Percentiles rank a stretch among this genome's conserved stretches.
Evolutionary conservation across 2,797 vertebrate genomes (phyloP).

Genomic region (Ficedula albicollis): DNA sequence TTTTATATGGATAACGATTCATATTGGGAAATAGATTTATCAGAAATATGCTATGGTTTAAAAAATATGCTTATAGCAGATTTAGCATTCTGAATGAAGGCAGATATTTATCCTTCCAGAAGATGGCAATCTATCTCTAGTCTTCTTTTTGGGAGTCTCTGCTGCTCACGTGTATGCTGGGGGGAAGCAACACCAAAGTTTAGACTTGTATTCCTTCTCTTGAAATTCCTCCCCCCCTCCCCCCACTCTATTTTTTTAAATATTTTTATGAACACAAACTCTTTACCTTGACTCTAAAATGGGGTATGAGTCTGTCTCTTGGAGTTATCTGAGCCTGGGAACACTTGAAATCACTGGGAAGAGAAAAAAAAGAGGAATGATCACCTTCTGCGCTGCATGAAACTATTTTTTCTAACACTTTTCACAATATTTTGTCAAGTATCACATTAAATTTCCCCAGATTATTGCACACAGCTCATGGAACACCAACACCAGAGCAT

Average conservation of each 20-base stretch:
- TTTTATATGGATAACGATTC: neutral
- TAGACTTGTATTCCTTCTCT: neutral
- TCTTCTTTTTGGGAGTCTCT: neutral
- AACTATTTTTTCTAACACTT: neutral
- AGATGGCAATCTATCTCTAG: constrained; percentile 67
- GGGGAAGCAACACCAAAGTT: neutral
- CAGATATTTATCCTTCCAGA: constrained; percentile 57
- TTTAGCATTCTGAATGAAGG: neutral
- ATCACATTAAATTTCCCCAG: neutral
- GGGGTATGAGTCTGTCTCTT: neutral
- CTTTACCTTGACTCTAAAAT: neutral
- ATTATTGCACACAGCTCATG: neutral
- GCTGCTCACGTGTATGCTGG: neutral
- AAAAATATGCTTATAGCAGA: neutral
- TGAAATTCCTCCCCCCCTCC: too few species aligned
- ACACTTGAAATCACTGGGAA: neutral
- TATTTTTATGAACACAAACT: neutral
- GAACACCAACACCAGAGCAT: neutral
- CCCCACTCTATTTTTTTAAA: neutral
- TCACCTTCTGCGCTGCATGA: neutral
- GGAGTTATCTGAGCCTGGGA: neutral
- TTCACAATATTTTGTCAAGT: neutral
- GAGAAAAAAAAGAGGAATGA: neutral
- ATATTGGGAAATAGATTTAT: neutral
- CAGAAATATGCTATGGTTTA: neutral